Base-by-base conservation (phyloP, 2,888 invertebrate genomes). In the Clepsis dumicolana region DNA sequence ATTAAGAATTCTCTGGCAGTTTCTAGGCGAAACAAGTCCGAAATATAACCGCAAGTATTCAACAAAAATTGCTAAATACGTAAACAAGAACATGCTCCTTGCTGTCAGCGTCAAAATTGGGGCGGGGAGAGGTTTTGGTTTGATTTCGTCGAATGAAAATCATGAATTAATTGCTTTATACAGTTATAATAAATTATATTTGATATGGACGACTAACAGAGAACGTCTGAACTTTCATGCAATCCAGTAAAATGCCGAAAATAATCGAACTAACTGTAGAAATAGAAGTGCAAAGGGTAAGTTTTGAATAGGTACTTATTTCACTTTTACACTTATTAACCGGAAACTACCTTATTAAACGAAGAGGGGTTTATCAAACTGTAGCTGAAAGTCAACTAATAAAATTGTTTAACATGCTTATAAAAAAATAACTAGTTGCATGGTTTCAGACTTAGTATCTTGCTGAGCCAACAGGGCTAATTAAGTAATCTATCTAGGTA, bases 241-340 rank as follows among this genome's bases (percentile, higher is more conserved):
- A 71, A 77, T 71, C 65, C 68, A 79, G 69, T 76, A 86, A 73
- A 68, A 93, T 93, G 93, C 93, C 93, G 71, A 95, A 95, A 90
- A 90, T 91, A 70, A 94, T 95, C 73, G 93, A 94, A 79, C 87
- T 95, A 70, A 94, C 94, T 77, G 92, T 95, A 65, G 94, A 95
- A 89, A 82, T 95, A 65, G 91, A 94, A 75, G 79, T 95, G 44
- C 94, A 95, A 81, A 94, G 88, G 77, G 94, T 95, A 84, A 84
- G 87, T 84, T 54, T 44, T 64, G 24, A 56, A n/a, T 21, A 0
- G 8, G 1, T 16, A 1, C 16, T 18, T 8, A 18, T 16, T 38
- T 12, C n/a, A 38, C 38, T 38, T 38, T n/a, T 38, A 4, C 38
- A 38, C 38, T 38, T 38, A n/a, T 38, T 35, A 35, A 14, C 32